Evolutionary conservation across 2,113 vertebrate genomes (phyloP), one percentile per base, ranked within the genome.

Genomic region (Microtus pennsylvanicus): DNA sequence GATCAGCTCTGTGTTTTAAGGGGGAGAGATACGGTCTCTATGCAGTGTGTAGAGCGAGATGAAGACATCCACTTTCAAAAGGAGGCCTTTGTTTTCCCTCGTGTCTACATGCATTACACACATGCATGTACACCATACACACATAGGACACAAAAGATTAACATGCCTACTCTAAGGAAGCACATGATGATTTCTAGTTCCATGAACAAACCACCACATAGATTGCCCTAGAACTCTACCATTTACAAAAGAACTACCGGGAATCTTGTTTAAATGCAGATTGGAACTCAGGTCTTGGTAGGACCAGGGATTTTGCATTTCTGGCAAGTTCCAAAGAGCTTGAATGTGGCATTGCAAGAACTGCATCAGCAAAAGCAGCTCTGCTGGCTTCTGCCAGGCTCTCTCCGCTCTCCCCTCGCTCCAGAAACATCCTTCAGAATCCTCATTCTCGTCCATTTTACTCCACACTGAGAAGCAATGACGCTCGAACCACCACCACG

Each of bases 181-280:
- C 17, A 38, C 4, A n/a, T 70, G 70, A 69, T 70, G 70, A 69
- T 90, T n/a, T 82, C 67, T 83, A 26, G 11, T 35, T n/a, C 9
- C 42, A 21, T 42, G 30, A 91, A 87, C 65, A 95, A 91, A 89
- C 17, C n/a, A 69, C 70, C 35, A 38, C 14, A 58, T 76, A 95
- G 58, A 33, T 87, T 38, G 47, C 47, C 69, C 69, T 74, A 63
- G 33, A 65, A 42, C 38, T 42, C 35, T 9, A 72, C 63, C 3
- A 1, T 35, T 22, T 72, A n/a, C 70, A 47, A 88, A 93, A 88
- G 1, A 21, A 21, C 30, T 72, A 90, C 65, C 63, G 26, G 30
- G 30, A n/a, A 75, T 61, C 92, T 96, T 87, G 45, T 70, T 74
- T 42, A 92, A 52, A 70, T 11, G 47, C 11, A 93, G 69, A 85